These are phyloP conservation scores for Trachelus tabidus DNA, from an alignment of 2,888 invertebrate genomes.

Conservation along the genomic window DNA sequence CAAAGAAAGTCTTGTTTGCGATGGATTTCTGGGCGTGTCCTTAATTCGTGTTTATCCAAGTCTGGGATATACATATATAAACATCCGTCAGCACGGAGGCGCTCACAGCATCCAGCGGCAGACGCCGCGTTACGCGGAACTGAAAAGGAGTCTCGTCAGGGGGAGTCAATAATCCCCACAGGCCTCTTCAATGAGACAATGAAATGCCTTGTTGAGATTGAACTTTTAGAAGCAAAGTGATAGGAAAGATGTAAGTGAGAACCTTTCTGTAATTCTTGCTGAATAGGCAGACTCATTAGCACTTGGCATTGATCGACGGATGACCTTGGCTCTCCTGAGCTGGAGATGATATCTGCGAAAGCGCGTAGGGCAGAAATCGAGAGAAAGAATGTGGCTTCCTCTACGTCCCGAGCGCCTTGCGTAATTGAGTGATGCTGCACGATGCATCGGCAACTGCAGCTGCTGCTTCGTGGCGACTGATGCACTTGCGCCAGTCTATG, in stretches of 20 bases:
- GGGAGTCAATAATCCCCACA: not conserved
- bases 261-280: not conserved
- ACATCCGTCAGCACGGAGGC: not conserved
- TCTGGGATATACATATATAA: not conserved
- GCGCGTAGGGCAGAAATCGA: not conserved
- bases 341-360: not conserved
- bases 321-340: not conserved
- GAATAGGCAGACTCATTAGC: not conserved
- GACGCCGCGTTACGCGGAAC: not conserved
- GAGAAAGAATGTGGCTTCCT: not conserved
- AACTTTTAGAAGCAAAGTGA: not conserved
- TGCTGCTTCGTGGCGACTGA: slow-evolving; percentile 19
- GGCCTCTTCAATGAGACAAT: not conserved
- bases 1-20: no score
- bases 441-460: slow-evolving; percentile 21
- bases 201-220: not conserved
- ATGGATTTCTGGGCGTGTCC: no score
- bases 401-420: not conserved
- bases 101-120: not conserved
- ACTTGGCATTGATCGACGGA: not conserved
- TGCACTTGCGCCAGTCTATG: not conserved
- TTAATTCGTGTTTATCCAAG: no score
- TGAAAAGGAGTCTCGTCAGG: slow-evolving; percentile 17
- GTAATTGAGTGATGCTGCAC: not conserved
- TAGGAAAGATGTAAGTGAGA: not conserved